Evolutionary conservation across 1,140 invertebrate species (phyloP).

Genomic region (Pogonognathellus flavescens): DNA sequence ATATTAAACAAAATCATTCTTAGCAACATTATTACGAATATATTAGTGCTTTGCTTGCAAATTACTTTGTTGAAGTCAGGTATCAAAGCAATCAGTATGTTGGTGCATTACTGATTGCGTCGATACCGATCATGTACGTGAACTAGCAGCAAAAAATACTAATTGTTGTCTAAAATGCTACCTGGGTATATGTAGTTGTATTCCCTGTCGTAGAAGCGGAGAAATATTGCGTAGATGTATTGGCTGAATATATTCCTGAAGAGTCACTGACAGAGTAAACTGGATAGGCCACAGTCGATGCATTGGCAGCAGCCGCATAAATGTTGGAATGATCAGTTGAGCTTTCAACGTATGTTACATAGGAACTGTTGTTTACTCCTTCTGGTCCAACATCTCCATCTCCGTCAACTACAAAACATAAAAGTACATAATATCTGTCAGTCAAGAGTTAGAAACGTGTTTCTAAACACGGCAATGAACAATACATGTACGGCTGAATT

Average conservation of each 20-base stretch:
- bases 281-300: constrained; percentile 80
- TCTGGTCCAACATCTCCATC: constrained; percentile 31
- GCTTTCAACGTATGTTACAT: constrained; percentile 81
- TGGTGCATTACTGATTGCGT: not conserved
- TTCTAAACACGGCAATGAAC: too few relatives aligned
- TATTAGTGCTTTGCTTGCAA: not conserved
- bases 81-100: not conserved
- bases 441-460: too few relatives aligned
- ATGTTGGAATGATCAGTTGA: constrained; percentile 77
- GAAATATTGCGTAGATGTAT: constrained; percentile 76
- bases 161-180: constrained; percentile 55
- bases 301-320: constrained; percentile 78
- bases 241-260: constrained; percentile 78
- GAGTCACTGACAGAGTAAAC: constrained; percentile 84
- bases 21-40: not conserved
- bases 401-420: constrained; percentile 16
- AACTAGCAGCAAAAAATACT: not conserved
- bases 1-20: constrained; percentile 14
- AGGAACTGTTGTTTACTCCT: constrained; percentile 72
- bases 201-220: constrained; percentile 71
- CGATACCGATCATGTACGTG: not conserved
- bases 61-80: not conserved
- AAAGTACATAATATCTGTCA: not conserved
- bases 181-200: constrained; percentile 73
- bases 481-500: too few relatives aligned